Conservation (phyloP, 2,113 vertebrate species). For the Ailuropoda melanoleuca region DNA sequence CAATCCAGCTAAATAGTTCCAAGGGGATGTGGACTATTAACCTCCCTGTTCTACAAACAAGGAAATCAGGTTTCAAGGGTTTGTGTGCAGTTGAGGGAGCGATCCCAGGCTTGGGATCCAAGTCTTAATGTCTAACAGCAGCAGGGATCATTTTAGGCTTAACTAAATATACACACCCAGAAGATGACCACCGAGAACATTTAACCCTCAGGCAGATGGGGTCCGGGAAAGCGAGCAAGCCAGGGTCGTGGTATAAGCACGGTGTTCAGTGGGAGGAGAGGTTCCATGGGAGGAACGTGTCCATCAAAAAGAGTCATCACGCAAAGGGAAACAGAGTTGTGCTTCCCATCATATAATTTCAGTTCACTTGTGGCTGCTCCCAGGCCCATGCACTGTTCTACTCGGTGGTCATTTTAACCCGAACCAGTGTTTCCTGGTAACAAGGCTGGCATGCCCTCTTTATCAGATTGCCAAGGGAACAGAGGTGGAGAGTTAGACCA, state of each 20-base stretch:
- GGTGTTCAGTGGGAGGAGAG: neutral
- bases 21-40: accelerated
- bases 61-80: neutral
- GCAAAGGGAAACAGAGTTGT: accelerated
- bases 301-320: no score
- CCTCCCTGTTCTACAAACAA: neutral
- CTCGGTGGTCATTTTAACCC: accelerated
- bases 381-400: neutral
- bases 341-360: neutral
- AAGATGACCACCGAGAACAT: neutral
- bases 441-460: neutral
- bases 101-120: no score
- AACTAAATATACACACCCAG: neutral
- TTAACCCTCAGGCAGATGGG: accelerated
- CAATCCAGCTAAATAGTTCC: no score
- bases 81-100: neutral
- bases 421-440: neutral
- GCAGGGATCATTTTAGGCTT: no score
- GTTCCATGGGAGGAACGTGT: neutral
- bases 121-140: no score
- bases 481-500: neutral
- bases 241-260: accelerated
- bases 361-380: neutral
- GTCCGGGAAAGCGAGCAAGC: neutral
- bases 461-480: neutral